Base-by-base conservation (phyloP, 2,888 invertebrate genomes). In the Phortica okadai region DNA sequence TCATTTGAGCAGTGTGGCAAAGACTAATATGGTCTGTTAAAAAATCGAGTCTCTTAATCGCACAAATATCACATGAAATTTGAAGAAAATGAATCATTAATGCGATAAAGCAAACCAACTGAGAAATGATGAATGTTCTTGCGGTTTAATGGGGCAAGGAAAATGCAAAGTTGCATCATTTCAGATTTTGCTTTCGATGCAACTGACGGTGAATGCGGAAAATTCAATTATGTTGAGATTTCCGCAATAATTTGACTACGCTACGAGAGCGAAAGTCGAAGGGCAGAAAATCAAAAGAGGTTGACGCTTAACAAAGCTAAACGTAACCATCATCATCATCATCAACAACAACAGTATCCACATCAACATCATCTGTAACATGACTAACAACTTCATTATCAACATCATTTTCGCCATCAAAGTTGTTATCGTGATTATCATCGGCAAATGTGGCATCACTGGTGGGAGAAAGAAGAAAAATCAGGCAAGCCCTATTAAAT, bases 211-310 rank as follows among this genome's bases (percentile, higher is more conserved):
- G 50, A 50, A 50, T 62, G 25, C 25, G 62, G 16, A 62, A 62
- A 25, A 25, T 62, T 21, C 62, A 62, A 62, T 62, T 25, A 21
- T 25, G 10, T 25, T 62, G 16, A 62, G 62, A 62, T 62, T 62
- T 62, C 62, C 62, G 62, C 62, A 25, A 62, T 62, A 62, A 62
- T 62, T 62, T 21, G 21, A n/a, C 21, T 62, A 8, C 6, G 25
- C 21, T 8, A 21, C 25, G 10, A 7, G 10, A 62, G 62, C 33
- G 62, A 62, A 62, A 62, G 62, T 62, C 21, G 21, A 62, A 62
- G 25, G 25, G 10, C 25, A 62, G 62, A 62, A 62, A 25, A 62
- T 62, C 50, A 50, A 6, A 50, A 50, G 0, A 8, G 8, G 14
- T 6, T 14, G 6, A 50, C 14, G 50, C 4, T 3, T 8, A 6